These are phyloP conservation scores for Sitta carolinensis DNA, from an alignment of 2,797 vertebrate species.

Conservation along the genomic window DNA sequence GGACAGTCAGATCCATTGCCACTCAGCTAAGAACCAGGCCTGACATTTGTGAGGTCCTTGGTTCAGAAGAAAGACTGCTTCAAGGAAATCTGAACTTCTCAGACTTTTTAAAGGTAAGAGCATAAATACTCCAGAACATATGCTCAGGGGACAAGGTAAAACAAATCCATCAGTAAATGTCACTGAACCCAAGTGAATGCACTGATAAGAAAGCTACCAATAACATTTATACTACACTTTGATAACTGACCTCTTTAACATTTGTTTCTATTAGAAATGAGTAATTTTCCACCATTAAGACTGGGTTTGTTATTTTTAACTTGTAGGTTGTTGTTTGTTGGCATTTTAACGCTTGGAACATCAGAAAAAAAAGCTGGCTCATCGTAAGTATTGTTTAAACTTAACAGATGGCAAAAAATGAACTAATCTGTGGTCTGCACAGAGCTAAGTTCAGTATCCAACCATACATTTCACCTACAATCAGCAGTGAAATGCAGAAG, in stretches of 20 bases:
- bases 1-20: not conserved
- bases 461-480: not conserved
- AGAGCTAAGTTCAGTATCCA: not conserved
- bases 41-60: not conserved
- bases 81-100: not conserved
- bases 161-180: not conserved
- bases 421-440: not conserved
- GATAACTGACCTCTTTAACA: not conserved
- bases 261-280: not conserved
- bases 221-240: not conserved
- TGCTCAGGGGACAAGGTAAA: not conserved
- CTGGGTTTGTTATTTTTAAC: not conserved
- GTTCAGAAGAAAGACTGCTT: not conserved
- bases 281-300: not conserved
- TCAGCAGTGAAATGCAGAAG: not conserved
- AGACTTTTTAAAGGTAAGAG: not conserved
- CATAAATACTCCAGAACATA: not conserved
- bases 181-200: not conserved
- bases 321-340: too few relatives aligned
- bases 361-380: not conserved
- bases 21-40: not conserved
- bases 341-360: not conserved
- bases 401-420: not conserved
- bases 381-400: not conserved
- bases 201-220: not conserved